Evolutionary conservation across 2,113 vertebrate species (phyloP), one percentile per base, ranked within the genome.

Genomic region (Kobus ellipsiprymnus): DNA sequence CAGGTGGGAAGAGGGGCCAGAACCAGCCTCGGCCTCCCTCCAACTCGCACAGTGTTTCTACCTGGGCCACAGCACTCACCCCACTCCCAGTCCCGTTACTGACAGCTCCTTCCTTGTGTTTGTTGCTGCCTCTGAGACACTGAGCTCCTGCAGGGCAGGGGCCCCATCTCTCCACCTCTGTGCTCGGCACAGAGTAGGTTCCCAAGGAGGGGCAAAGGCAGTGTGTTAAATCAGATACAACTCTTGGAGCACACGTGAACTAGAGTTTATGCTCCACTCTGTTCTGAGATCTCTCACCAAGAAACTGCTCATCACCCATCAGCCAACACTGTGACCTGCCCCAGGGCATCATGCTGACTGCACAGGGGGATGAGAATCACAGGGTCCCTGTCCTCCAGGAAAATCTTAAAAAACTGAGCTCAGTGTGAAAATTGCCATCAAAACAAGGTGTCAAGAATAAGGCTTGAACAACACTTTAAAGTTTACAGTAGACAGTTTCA

Each of bases 331-430:
- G 90, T 77, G 7, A 33, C 1, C 7, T 25, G 25, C 62, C 67
- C 50, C 6, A 0, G 59, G 71, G 71, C n/a, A 4, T 78, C 25
- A 48, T 36, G 89, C 54, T 77, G 40, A 64, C 5, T 3, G 25
- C 40, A 78, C 77, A 50, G 78, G 30, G 30, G 25, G 36, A 6
- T 29, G 78, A 71, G 1, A 40, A 89, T 13, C 19, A 29, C 21
- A 12, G 80, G 88, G 48, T 21, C 48, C 15, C 14, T 6, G 13
- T 44, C 40, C 50, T 59, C 33, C 29, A 29, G 57, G 50, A 57
- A 59, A 23, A 86, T 50, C 96, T 92, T 92, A 40, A 59, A 52
- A 81, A 92, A 29, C 84, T 29, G 78, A 67, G 54, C 60, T 9
- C n/a, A 59, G 46, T 16, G 23, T 64, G 48, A 55, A 62, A n/a